These are phyloP conservation scores for Anthrax anthrax DNA, from an alignment of 2,888 invertebrate species.

Conservation along the genomic window DNA sequence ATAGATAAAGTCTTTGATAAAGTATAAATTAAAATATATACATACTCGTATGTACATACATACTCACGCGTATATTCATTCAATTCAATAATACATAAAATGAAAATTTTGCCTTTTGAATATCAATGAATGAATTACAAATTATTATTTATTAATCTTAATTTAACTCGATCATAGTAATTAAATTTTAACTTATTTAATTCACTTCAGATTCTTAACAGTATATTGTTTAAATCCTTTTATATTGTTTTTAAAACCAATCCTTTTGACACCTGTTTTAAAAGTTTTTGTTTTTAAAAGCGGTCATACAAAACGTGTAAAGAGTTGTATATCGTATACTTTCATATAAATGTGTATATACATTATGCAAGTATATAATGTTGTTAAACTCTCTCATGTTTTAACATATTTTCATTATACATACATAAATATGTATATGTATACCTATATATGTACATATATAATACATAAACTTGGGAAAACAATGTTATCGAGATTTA, in stretches of 20 bases:
- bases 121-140: neutral
- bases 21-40: too few relatives aligned
- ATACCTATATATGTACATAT: too few relatives aligned
- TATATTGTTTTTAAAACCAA: slow-evolving; percentile 11
- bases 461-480: slow-evolving; percentile 2
- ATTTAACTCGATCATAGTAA: slow-evolving; percentile 9
- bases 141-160: slow-evolving; percentile 5
- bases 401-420: too few relatives aligned
- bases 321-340: too few relatives aligned
- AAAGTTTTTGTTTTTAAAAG: too few relatives aligned
- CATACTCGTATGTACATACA: too few relatives aligned
- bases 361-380: too few relatives aligned
- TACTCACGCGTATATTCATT: neutral
- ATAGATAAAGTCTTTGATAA: too few relatives aligned
- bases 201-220: slow-evolving; percentile 9
- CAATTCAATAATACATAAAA: neutral
- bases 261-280: slow-evolving; percentile 7
- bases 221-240: slow-evolving; percentile 10
- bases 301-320: too few relatives aligned
- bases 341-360: too few relatives aligned
- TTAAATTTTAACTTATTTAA: slow-evolving; percentile 10
- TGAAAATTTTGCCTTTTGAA: neutral
- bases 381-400: too few relatives aligned
- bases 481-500: slow-evolving; percentile 13
- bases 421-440: too few relatives aligned